Base-by-base conservation (phyloP, 1,140 invertebrate species). In the Helicoverpa zea region DNA sequence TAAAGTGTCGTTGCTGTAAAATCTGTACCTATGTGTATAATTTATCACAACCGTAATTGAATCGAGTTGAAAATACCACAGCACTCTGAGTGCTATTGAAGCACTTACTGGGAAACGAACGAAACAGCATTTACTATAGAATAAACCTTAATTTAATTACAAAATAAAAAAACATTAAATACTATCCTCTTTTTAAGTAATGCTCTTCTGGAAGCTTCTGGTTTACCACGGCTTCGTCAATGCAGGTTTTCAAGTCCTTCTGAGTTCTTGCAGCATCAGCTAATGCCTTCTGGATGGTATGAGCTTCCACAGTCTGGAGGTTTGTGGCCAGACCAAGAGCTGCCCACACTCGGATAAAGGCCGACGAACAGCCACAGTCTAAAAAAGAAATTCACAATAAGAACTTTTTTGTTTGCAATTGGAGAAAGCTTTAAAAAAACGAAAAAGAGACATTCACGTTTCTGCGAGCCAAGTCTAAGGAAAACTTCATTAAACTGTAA, bases 311-410 rank as follows among this genome's bases (percentile, higher is more conserved):
- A 0, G 97, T 97, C 64, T 95, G 96, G n/a, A 98, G 86, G 2
- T 96, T 90, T 0, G 92, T 94, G 2, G 97, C 96, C 68, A 96
- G 89, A 0, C 97, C 96, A 3, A 98, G 84, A 0, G 97, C 96
- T 0, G 96, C 96, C 85, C 96, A 97, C 0, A 97, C 95, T 14
- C 96, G 95, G 14, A 98, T 96, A 74, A 97, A 96, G 1, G 96
- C 95, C 0, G 97, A 96, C 0, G 95, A 95, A 59, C 95, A 96
- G 1, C 97, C 97, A 0, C 86, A 89, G 12, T 94, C 95, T 95
- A 84, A 49, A 92, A 92, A 64, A 64, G 30, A 77, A 0, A 1
- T 23, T 1, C 35, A 43, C 7, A 66, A 30, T 14, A 0, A 18
- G 23, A 16, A 58, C 2, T 23, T 23, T 23, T 58, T 23, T 58